A percentile compares a stretch with the other conserved stretches of the same genome.
Evolutionary conservation across 2,113 vertebrate genomes (phyloP).

Genomic region (Archilochus colubris): DNA sequence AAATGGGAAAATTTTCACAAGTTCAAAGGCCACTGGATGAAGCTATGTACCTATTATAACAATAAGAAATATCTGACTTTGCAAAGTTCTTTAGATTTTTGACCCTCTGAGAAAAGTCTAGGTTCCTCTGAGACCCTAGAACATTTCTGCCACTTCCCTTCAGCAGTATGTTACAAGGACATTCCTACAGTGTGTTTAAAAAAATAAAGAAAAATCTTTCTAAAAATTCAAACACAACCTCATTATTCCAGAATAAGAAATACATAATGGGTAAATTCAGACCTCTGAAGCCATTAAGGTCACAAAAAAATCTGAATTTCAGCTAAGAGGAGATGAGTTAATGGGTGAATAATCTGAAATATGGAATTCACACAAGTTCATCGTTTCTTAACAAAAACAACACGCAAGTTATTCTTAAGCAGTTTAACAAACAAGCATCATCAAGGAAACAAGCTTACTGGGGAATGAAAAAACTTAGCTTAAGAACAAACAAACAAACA

Average conservation of each 20-base stretch:
- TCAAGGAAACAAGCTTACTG: neutral
- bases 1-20: neutral
- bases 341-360: neutral
- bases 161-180: neutral
- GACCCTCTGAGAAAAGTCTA: neutral
- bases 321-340: neutral
- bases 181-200: neutral
- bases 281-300: neutral
- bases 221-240: neutral
- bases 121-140: neutral
- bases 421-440: neutral
- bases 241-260: neutral
- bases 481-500: neutral
- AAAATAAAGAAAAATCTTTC: neutral
- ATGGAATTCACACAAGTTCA: neutral
- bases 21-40: neutral
- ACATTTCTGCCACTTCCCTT: neutral
- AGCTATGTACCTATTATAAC: neutral
- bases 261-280: neutral
- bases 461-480: neutral
- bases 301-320: neutral
- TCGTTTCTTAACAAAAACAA: neutral
- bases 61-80: neutral
- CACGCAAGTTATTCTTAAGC: neutral
- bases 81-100: neutral